Percentiles rank a stretch among this genome's conserved stretches.
Conservation (phyloP, 2,888 invertebrate species). For the Ormyrus thymus region DNA sequence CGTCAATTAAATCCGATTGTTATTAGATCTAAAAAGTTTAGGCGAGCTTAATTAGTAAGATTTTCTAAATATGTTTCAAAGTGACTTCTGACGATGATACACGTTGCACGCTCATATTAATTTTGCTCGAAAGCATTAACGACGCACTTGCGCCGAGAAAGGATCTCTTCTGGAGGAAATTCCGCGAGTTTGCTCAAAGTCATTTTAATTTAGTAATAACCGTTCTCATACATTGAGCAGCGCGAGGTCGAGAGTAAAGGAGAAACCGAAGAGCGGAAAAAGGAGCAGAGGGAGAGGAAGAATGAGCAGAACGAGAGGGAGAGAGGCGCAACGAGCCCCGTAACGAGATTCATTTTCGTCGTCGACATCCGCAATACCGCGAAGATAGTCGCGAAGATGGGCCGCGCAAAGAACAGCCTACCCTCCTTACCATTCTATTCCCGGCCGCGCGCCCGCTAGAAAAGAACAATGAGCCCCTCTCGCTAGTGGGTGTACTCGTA, state of each 20-base stretch:
- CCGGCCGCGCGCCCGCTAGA: slow-evolving; percentile 65
- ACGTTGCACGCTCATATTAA: too few species aligned
- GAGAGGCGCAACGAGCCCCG: slow-evolving; percentile 8
- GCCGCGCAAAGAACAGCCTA: slow-evolving; percentile 13
- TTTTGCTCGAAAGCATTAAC: too few species aligned
- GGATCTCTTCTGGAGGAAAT: not conserved
- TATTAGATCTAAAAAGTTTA: too few species aligned
- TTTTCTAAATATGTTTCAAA: too few species aligned
- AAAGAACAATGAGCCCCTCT: slow-evolving; percentile 72
- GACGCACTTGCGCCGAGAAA: too few species aligned
- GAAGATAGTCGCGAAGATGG: slow-evolving; percentile 32
- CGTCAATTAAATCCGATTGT: too few species aligned
- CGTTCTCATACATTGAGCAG: too few species aligned
- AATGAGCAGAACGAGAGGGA: not conserved
- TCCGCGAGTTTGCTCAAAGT: not conserved
- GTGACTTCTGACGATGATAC: too few species aligned
- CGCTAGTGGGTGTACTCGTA: slow-evolving; percentile 63
- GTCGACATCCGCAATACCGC: slow-evolving; percentile 51
- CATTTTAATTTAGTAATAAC: too few species aligned
- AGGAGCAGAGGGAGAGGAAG: not conserved
- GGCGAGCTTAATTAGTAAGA: too few species aligned
- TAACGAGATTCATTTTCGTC: slow-evolving; percentile 59
- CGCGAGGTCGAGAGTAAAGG: too few species aligned
- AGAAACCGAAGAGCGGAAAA: not conserved
- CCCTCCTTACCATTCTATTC: slow-evolving; percentile 67